Evolutionary conservation across 2,888 invertebrate genomes (phyloP).

Genomic region (Pseudococcus longispinus): DNA sequence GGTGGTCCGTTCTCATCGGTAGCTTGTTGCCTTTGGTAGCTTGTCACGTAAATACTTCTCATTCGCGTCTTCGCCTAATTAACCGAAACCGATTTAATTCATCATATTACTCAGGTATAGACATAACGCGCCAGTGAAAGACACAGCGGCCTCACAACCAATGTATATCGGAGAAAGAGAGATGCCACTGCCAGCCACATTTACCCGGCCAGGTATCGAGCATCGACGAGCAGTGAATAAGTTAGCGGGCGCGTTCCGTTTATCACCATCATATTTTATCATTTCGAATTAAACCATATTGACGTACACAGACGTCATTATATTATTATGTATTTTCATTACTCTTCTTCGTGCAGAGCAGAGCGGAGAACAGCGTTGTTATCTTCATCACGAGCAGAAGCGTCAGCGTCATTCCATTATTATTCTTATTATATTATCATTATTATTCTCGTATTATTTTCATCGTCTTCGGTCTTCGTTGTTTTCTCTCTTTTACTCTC

Average conservation of each 20-base stretch:
- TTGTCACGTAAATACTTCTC: constrained; percentile 54
- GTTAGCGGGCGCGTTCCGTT: constrained; percentile 53
- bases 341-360: neutral
- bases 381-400: neutral
- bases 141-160: neutral
- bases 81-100: constrained; percentile 57
- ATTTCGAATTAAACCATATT: constrained; percentile 50
- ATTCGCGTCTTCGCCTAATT: constrained; percentile 55
- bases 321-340: constrained; percentile 53
- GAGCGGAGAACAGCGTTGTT: neutral
- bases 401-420: constrained; percentile 23
- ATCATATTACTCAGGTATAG: constrained; percentile 52
- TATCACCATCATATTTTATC: constrained; percentile 55
- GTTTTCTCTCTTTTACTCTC: neutral
- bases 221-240: constrained; percentile 25
- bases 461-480: neutral
- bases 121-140: constrained; percentile 41
- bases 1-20: constrained; percentile 56
- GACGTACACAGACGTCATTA: constrained; percentile 54
- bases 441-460: constrained; percentile 49
- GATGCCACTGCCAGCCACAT: neutral
- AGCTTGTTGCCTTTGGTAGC: constrained; percentile 46
- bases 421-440: constrained; percentile 49
- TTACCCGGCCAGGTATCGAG: neutral
- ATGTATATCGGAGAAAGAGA: constrained; percentile 1